Base-by-base conservation (phyloP, 2,888 invertebrate species). In the Cylindroiulus punctatus region DNA sequence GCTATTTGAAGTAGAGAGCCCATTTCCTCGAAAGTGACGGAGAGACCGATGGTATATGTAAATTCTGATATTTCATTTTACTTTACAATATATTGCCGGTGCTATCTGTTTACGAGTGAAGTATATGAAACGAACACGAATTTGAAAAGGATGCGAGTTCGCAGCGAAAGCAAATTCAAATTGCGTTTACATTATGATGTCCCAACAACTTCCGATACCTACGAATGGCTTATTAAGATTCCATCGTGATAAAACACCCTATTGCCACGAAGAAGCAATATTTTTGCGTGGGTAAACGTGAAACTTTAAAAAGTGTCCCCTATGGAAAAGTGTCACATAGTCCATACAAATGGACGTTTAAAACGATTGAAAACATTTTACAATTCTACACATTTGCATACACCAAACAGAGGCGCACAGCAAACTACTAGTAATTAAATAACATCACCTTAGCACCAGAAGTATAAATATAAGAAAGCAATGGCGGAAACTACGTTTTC, bases 21-120 rank as follows among this genome's bases (percentile, higher is more conserved):
- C 22, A 30, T 76, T 76, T 76, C 76, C 30, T 76, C 26, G 30
- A 12, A 7, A 30, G 76, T 76, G 26, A 12, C 76, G 30, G 30
- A 10, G 30, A 76, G 76, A 76, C 76, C 76, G 76, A 76, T 76
- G 76, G 14, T 76, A 76, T n/a, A n/a, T 76, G 76, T 76, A 76
- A 76, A 76, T 76, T 76, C 26, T 10, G 76, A 76, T 76, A 76
- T 76, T 76, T 76, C 76, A 76, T 76, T 76, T 76, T 76, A 76
- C 76, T 76, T 76, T 26, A 76, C 76, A 76, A 76, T 76, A 76
- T 76, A 76, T 17, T 30, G 76, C 4, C 26, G 76, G 17, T 12
- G 52, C 76, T 76, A 76, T 76, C 76, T 76, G 26, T 22, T 17
- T 14, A 14, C 26, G 26, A 76, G 30, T 26, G 30, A 76, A 76